Evolutionary conservation across 2,888 invertebrate species (phyloP).

Genomic region (Mesoligia furuncula): DNA sequence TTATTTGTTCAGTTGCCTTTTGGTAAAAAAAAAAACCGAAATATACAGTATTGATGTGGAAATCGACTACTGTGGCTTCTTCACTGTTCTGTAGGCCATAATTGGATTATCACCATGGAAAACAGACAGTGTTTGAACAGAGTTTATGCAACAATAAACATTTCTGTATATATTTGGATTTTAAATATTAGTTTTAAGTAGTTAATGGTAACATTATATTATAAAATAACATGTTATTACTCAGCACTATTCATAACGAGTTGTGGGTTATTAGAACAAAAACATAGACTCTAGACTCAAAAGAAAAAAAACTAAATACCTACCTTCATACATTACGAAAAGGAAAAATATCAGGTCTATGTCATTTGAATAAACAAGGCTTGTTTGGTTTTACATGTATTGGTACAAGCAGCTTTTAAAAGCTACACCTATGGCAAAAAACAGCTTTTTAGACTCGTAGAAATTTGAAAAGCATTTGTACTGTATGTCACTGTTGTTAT

Average conservation of each 20-base stretch:
- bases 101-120: conserved; percentile 57
- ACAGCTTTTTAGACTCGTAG: conserved; percentile 57
- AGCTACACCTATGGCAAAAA: conserved; percentile 63
- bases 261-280: conserved; percentile 64
- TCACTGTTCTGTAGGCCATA: conserved; percentile 53
- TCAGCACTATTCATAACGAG: conserved; percentile 67
- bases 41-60: conserved; percentile 57
- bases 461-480: conserved; percentile 46
- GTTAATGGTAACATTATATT: conserved; percentile 78
- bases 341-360: conserved; percentile 57
- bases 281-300: conserved; percentile 26
- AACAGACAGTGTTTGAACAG: conserved; percentile 63
- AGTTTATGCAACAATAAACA: conserved; percentile 72
- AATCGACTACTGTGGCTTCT: conserved; percentile 61
- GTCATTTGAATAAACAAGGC: conserved; percentile 57
- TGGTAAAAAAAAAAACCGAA: conserved; percentile 40
- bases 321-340: conserved; percentile 41
- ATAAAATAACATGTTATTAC: conserved; percentile 68
- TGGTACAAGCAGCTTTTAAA: conserved; percentile 61
- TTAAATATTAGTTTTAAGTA: conserved; percentile 86
- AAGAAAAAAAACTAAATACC: conserved; percentile 9
- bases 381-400: conserved; percentile 46
- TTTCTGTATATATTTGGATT: conserved; percentile 87
- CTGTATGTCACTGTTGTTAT: conserved; percentile 40
- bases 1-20: conserved; percentile 62